Conservation (phyloP, 2,888 invertebrate species). For the Drosophila diplacantha region DNA sequence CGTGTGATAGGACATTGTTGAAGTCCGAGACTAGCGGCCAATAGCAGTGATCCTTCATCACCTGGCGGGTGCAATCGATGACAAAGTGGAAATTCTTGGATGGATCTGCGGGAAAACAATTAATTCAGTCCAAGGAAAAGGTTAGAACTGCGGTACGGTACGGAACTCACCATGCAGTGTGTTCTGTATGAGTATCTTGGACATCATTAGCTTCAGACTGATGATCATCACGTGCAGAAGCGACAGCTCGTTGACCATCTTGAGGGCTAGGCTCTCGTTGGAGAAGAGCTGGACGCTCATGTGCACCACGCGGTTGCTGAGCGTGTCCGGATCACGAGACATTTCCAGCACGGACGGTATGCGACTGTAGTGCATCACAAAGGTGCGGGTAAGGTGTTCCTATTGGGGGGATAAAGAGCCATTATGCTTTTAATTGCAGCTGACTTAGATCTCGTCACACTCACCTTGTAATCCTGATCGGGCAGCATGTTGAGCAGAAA, state of each 20-base stretch:
- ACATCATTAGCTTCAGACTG: conserved; percentile 95
- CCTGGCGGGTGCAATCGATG: conserved; percentile 92
- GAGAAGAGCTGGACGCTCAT: conserved; percentile 98
- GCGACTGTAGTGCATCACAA: conserved; percentile 97
- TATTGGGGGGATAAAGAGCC: conserved; percentile 67
- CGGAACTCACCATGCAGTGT: conserved; percentile 85
- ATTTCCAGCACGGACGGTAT: conserved; percentile 94
- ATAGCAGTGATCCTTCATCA: conserved; percentile 98
- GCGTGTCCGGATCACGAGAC: conserved; percentile 90
- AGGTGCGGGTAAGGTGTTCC: conserved; percentile 95
- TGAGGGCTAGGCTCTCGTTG: conserved; percentile 92
- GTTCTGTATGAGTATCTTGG: conserved; percentile 91
- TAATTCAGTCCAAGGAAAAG: neutral
- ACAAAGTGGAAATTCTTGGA: conserved; percentile 91
- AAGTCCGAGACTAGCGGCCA: conserved; percentile 98
- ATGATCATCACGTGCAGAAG: conserved; percentile 95
- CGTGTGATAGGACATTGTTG: conserved; percentile 96
- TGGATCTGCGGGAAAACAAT: conserved; percentile 79
- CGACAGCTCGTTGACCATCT: conserved; percentile 93
- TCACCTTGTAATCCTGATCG: conserved; percentile 94
- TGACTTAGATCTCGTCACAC: neutral
- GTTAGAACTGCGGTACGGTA: neutral
- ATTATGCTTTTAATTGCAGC: too few species aligned
- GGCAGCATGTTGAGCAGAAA: conserved; percentile 96
- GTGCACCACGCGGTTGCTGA: conserved; percentile 97